Percentiles rank a stretch among this genome's conserved stretches.
These are phyloP conservation scores for Campaea margaritaria DNA, from an alignment of 2,888 invertebrate species.

Conservation along the genomic window DNA sequence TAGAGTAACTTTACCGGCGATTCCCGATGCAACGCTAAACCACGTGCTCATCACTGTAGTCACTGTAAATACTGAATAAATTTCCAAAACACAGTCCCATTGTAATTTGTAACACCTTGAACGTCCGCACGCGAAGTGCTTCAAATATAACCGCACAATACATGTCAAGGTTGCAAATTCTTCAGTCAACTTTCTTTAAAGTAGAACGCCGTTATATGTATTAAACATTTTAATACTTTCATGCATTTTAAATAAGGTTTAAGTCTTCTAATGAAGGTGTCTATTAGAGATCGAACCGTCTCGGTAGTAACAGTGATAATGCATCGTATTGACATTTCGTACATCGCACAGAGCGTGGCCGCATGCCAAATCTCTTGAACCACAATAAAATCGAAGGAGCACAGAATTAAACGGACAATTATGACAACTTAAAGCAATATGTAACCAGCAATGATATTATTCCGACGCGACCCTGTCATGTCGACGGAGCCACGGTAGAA, in stretches of 20 bases:
- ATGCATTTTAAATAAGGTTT: not conserved
- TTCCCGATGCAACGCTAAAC: conserved; percentile 16
- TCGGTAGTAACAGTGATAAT: conserved; percentile 70
- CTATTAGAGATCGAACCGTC: conserved; percentile 44
- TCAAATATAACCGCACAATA: conserved; percentile 65
- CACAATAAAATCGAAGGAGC: conserved; percentile 71
- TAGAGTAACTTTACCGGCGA: conserved; percentile 24
- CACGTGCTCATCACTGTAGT: conserved; percentile 15
- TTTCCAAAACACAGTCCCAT: conserved; percentile 30
- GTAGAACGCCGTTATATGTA: conserved; percentile 27
- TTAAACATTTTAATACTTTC: not conserved
- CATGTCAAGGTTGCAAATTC: conserved; percentile 62
- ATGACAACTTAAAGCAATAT: conserved; percentile 58
- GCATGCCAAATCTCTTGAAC: conserved; percentile 66
- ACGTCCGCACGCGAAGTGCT: conserved; percentile 47
- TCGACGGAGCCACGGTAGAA: conserved; percentile 1
- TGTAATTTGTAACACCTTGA: conserved; percentile 55
- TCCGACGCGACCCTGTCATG: conserved; percentile 11
- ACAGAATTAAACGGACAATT: conserved; percentile 72
- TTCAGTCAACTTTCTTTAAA: conserved; percentile 46
- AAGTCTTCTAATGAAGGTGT: not conserved
- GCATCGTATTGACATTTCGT: conserved; percentile 83
- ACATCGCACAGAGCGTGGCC: conserved; percentile 57
- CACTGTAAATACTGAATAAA: conserved; percentile 22
- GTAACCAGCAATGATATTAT: conserved; percentile 54